These are phyloP conservation scores for Apogon hyalosoma DNA, from an alignment of 2,797 vertebrate species.

Conservation along the genomic window DNA sequence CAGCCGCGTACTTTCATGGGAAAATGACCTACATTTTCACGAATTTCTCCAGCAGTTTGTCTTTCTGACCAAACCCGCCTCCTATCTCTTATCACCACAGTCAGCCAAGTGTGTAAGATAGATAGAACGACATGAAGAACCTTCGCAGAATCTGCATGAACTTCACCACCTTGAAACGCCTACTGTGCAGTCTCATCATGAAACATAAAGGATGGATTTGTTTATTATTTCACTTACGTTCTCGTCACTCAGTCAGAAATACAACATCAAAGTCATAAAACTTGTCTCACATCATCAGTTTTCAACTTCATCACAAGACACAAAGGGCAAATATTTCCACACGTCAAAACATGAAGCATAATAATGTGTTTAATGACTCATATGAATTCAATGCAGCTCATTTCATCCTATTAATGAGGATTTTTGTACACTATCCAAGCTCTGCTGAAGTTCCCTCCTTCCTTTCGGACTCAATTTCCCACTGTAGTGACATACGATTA, in stretches of 20 bases:
- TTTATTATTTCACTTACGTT: background rate
- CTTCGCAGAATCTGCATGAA: slow-evolving; percentile 28
- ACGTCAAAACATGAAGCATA: slow-evolving; percentile 39
- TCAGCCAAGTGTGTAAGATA: slow-evolving; percentile 44
- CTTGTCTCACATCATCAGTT: background rate
- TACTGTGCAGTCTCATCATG: background rate
- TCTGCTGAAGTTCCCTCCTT: slow-evolving; percentile 6
- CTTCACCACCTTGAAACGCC: slow-evolving; percentile 9
- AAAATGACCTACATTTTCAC: slow-evolving; percentile 15
- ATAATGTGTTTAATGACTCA: slow-evolving; percentile 42
- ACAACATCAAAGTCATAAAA: too few relatives aligned
- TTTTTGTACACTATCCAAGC: background rate
- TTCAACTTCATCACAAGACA: background rate
- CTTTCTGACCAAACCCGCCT: slow-evolving; percentile 5
- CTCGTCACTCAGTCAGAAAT: too few relatives aligned
- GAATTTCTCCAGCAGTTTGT: slow-evolving; percentile 49
- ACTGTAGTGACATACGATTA: background rate
- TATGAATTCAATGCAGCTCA: slow-evolving; percentile 1
- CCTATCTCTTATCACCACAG: slow-evolving; percentile 57
- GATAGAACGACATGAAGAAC: slow-evolving; percentile 56
- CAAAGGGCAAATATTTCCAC: background rate
- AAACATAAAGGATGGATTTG: background rate
- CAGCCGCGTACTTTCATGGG: slow-evolving; percentile 2
- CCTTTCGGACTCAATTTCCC: background rate
- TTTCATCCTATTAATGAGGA: slow-evolving; percentile 5